Conservation (phyloP, 2,888 invertebrate genomes). For the Trichopoda pennipes region DNA sequence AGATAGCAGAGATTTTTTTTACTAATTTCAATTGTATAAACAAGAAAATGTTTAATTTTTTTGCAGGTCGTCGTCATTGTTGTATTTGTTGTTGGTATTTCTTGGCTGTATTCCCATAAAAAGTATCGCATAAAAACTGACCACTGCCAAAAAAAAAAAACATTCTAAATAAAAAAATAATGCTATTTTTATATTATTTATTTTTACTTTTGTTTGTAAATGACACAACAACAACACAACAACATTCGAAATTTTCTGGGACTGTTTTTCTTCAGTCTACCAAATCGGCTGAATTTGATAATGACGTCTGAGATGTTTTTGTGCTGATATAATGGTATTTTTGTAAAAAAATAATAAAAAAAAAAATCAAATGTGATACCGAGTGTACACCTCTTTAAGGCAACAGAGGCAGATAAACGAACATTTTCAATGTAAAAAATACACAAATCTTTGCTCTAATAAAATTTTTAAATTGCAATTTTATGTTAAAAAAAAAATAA, state of each 20-base stretch:
- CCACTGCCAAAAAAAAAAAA: slow-evolving; percentile 60
- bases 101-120: slow-evolving; percentile 57
- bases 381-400: no score
- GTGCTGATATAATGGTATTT: neutral
- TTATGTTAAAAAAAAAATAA: slow-evolving; percentile 3
- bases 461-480: neutral
- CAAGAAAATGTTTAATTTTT: slow-evolving; percentile 37
- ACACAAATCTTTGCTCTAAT: neutral
- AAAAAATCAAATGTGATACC: no score
- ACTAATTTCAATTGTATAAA: slow-evolving; percentile 13
- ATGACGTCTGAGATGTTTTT: slow-evolving; percentile 13
- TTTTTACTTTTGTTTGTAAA: slow-evolving; percentile 6
- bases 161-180: neutral
- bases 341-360: neutral
- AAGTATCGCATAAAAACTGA: slow-evolving; percentile 55
- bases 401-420: neutral
- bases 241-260: slow-evolving; percentile 8
- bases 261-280: neutral
- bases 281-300: slow-evolving; percentile 19
- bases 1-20: slow-evolving; percentile 12
- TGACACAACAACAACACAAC: neutral
- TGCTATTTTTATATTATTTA: slow-evolving; percentile 34
- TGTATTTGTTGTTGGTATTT: neutral
- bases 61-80: slow-evolving; percentile 2
- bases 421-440: slow-evolving; percentile 12